Evolutionary conservation across 1,140 invertebrate species (phyloP).

Genomic region (Popillia japonica): DNA sequence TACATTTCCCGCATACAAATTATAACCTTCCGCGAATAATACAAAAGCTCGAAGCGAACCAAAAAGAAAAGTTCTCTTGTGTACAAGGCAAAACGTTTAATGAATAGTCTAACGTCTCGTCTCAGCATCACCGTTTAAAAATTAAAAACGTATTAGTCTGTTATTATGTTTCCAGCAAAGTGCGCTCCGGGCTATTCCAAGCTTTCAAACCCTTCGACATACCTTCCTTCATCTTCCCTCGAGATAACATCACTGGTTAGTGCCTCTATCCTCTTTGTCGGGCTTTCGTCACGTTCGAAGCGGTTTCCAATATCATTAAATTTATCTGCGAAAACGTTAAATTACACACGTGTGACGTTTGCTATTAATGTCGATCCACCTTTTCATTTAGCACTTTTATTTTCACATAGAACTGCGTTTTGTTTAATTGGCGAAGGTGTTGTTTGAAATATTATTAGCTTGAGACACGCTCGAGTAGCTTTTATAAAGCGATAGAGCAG

Average conservation of each 20-base stretch:
- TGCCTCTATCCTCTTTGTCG: not conserved
- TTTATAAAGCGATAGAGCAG: too few species aligned
- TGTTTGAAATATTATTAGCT: too few species aligned
- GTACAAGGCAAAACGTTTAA: constrained; percentile 6
- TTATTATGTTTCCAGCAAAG: constrained; percentile 5
- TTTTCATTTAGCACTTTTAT: not conserved
- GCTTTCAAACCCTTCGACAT: constrained; percentile 9
- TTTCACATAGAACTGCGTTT: too few species aligned
- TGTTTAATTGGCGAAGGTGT: too few species aligned
- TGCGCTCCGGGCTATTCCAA: not conserved
- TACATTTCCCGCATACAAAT: constrained; percentile 18
- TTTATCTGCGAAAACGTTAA: constrained; percentile 16
- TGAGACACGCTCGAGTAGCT: too few species aligned
- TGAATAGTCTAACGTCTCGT: constrained; percentile 1
- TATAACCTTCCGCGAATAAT: constrained; percentile 13
- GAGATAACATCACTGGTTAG: not conserved
- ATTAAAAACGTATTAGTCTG: constrained; percentile 30
- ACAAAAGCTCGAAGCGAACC: not conserved
- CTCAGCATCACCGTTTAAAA: constrained; percentile 21
- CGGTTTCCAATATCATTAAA: constrained; percentile 9
- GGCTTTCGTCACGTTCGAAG: not conserved
- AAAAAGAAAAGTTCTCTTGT: not conserved
- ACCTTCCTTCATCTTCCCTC: constrained; percentile 12
- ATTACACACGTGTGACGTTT: constrained; percentile 7
- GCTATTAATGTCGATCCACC: not conserved